Conservation (phyloP, 2,888 invertebrate species). For the Vesta saturnalis region DNA sequence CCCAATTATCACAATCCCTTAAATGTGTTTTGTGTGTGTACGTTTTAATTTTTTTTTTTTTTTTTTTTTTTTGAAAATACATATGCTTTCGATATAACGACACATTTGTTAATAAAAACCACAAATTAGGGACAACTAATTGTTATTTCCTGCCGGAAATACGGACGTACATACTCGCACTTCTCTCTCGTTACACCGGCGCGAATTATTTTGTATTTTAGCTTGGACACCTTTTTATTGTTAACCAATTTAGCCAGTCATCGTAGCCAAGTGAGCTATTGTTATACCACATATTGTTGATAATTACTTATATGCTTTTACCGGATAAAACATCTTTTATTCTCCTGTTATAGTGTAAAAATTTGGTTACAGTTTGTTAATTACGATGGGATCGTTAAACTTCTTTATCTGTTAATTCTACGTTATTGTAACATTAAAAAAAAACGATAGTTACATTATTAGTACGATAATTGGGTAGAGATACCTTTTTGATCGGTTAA, state of each 20-base stretch:
- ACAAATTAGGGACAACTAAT: constrained; percentile 52
- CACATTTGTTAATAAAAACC: constrained; percentile 41
- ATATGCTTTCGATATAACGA: constrained; percentile 33
- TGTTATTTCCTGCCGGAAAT: constrained; percentile 52
- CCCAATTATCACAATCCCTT: constrained; percentile 42
- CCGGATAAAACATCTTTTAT: constrained; percentile 38
- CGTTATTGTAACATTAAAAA: constrained; percentile 7
- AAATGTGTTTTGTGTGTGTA: constrained; percentile 19
- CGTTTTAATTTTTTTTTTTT: too few species aligned
- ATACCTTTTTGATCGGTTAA: not conserved
- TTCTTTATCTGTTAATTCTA: constrained; percentile 11
- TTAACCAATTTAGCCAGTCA: constrained; percentile 52
- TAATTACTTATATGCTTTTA: constrained; percentile 28
- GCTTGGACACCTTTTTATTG: constrained; percentile 40
- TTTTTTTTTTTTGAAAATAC: constrained; percentile 17
- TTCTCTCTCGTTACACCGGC: constrained; percentile 39
- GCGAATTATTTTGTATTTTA: constrained; percentile 58
- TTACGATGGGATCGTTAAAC: constrained; percentile 19
- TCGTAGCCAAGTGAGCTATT: constrained; percentile 34
- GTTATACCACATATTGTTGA: constrained; percentile 17
- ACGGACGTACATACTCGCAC: constrained; percentile 32
- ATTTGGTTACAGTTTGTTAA: constrained; percentile 30
- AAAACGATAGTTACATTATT: constrained; percentile 8
- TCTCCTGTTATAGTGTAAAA: constrained; percentile 34
- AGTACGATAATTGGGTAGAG: not conserved